Evolutionary conservation across 2,113 vertebrate genomes (phyloP), one percentile per base, ranked within the genome.

Genomic region (Varanus komodoensis): DNA sequence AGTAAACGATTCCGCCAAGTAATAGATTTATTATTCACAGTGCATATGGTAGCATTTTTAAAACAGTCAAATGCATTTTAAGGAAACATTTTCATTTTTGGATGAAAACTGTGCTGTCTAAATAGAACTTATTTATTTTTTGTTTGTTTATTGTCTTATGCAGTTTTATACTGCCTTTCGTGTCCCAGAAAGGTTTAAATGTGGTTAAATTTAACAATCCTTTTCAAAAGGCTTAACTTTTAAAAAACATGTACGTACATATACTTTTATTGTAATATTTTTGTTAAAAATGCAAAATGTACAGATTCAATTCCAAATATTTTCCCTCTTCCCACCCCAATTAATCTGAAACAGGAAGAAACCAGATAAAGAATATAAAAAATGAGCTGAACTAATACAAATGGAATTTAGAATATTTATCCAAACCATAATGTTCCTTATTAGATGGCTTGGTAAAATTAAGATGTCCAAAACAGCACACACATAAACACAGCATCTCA

Each of bases 1-100:
- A 94, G 93, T 87, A 92, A 94, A 91, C 93, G 67, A 48, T 80
- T 19, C 87, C 92, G 94, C 85, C 17, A 71, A 91, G 87, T 11
- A 29, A 93, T 57, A 80, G 25, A 0, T 3, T 8, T 17, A 74
- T 89, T 87, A n/a, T 71, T 64, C 14, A 68, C 52, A 19, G 57
- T 1, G 0, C 29, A 0, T 4, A 6, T 0, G 19, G 69, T 4
- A 23, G 50, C 57, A 27, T 67, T 27, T 50, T 79, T 57, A 19
- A 71, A 91, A 86, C 32, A n/a, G 67, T 6, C 0, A 12, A 64
- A 81, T 68, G 2, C 8, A 69, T 67, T 74, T 25, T 32, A 32
- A 87, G 19, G 50, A 69, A 84, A 4, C 1, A 4, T 82, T 27
- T n/a, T n/a, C n/a, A n/a, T n/a, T n/a, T n/a, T 92, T 2, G 84